Evolutionary conservation across 1,140 invertebrate genomes (phyloP), one percentile per base, ranked within the genome.

Genomic region (Homalodisca vitripennis): DNA sequence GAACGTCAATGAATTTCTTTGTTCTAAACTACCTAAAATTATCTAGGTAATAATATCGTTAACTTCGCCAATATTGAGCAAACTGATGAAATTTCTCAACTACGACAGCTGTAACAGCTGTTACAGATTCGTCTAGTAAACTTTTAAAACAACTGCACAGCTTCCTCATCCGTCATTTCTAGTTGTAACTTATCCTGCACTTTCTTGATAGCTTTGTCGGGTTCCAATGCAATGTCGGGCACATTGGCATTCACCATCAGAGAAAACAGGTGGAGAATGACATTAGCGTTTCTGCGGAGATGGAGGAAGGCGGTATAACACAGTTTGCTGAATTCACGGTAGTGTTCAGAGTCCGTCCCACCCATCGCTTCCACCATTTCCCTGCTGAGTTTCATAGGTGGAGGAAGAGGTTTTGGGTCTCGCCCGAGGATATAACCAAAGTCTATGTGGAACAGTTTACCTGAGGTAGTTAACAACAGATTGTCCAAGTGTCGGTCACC

Each of bases 291-390:
- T 68, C 95, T 88, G 68, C 98, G 83, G 2, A 99, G 82, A 84
- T 98, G 95, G 65, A 98, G 82, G 81, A 98, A 99, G 1, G 97
- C 95, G 0, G 96, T 98, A 76, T 97, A 98, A 81, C 95, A 98
- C 72, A 95, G 89, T 76, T 96, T 96, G 47, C 91, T 84, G 81
- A 99, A 99, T 78, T 95, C 89, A 73, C 97, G 90, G 80, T 98
- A 98, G 80, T 96, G 90, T 74, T 98, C 95, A 0, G 93, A 94
- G 70, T 89, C 89, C 0, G 93, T 86, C 0, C 97, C 97, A 3
- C 98, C 98, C 97, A 99, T 99, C 0, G 93, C 97, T 77, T 99
- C 97, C 1, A 99, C 94, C 97, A 99, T 99, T 84, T 99, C 98
- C 78, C 93, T 94, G 78, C 93, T 98, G 0, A 99, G 84, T 82